Base-by-base conservation (phyloP, 2,888 invertebrate genomes). In the Ophioninae sp. region DNA sequence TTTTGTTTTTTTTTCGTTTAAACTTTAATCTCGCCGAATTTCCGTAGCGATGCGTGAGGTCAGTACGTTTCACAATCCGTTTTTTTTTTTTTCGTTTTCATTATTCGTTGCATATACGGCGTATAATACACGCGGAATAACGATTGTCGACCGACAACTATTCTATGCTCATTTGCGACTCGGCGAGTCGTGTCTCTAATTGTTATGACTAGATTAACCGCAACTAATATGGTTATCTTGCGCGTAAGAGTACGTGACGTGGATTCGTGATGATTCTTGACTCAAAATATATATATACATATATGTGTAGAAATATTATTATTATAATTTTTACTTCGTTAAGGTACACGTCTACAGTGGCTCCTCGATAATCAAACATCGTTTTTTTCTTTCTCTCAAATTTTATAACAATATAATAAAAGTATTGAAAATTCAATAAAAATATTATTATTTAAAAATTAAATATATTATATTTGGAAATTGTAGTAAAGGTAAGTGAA, bases 201-300 rank as follows among this genome's bases (percentile, higher is more conserved):
- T 88, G 87, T 88, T 86, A 87, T 84, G 86, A 88, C 87, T 88
- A 87, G 89, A 89, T 89, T 87, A 89, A 85, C 85, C 86, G 82
- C 64, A 41, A 84, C 88, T 86, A 85, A 87, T 88, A 89, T 88
- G 88, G 87, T 87, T 86, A 87, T 86, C 87, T 88, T 86, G 86
- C 85, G 86, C 76, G 85, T 84, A 81, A 30, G 80, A 68, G 41
- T 86, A 87, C 88, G 89, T 89, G 89, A 89, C 85, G 72, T 50
- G 88, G 75, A 70, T 88, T 69, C 77, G 69, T 86, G 88, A 85
- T 65, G 69, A 69, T 78, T 59, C 64, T 76, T 37, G 17, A 50
- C 21, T 50, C 6, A 21, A 44, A 50, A 50, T 50, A 17, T 50
- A 65, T 61, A 6, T 23, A 21, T 68, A 50, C 21, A 13, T 68